Conservation (phyloP, 1,140 invertebrate species). For the Nasonia giraulti region DNA sequence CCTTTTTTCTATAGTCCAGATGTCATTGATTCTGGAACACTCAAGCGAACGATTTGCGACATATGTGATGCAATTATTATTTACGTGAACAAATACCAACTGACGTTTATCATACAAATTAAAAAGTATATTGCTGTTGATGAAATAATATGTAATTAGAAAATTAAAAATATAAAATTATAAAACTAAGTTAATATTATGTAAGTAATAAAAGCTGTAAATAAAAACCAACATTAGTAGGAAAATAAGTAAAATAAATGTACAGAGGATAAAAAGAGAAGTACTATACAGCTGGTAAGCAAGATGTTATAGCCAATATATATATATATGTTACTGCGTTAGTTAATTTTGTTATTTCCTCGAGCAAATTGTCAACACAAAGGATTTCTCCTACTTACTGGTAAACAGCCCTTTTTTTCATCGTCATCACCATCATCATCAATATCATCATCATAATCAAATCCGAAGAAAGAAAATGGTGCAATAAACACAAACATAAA, state of each 20-base stretch:
- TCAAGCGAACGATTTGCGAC: slow-evolving; percentile 46
- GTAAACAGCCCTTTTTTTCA: slow-evolving; percentile 82
- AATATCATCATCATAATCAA: slow-evolving; percentile 65
- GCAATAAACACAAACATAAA: slow-evolving; percentile 85
- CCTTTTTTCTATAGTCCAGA: slow-evolving; percentile 9
- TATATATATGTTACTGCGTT: slow-evolving; percentile 30
- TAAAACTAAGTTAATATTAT: background rate
- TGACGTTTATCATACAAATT: slow-evolving; percentile 31
- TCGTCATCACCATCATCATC: slow-evolving; percentile 41
- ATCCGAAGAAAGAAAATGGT: slow-evolving; percentile 84
- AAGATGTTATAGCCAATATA: slow-evolving; percentile 23
- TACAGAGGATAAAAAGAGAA: background rate
- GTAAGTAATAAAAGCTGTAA: slow-evolving; percentile 13
- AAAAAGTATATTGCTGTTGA: slow-evolving; percentile 7
- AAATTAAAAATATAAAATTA: slow-evolving; percentile 23
- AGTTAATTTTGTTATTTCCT: slow-evolving; percentile 45
- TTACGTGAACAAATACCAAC: slow-evolving; percentile 26
- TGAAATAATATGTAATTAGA: background rate
- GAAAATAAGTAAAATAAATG: slow-evolving; percentile 10
- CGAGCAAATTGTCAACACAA: slow-evolving; percentile 36
- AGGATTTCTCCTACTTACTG: slow-evolving; percentile 82
- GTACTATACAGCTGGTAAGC: slow-evolving; percentile 1
- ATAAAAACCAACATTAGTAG: slow-evolving; percentile 18
- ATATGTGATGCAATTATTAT: background rate
- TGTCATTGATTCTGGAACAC: slow-evolving; percentile 57